These are phyloP conservation scores for Typhlomys cinereus DNA, from an alignment of 2,113 vertebrate genomes.

Conservation along the genomic window DNA sequence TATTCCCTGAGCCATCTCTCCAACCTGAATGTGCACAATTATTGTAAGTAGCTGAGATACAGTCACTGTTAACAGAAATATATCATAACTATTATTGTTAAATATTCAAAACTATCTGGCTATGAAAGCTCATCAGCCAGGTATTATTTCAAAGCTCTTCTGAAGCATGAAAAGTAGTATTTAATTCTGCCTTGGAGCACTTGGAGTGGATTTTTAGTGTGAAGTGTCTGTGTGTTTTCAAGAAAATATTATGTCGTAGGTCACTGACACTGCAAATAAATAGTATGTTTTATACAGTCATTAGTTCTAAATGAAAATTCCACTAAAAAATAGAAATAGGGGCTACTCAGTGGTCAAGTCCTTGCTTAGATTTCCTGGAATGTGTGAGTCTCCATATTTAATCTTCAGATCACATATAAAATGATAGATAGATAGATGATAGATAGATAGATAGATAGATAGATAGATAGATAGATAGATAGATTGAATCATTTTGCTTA, in stretches of 20 bases:
- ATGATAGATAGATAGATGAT: no score
- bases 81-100: slow-evolving; percentile 37
- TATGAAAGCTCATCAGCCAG: background rate
- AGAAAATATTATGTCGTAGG: background rate
- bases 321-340: background rate
- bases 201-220: background rate
- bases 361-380: background rate
- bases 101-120: background rate
- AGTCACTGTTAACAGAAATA: background rate
- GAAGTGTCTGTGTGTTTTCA: background rate
- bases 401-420: background rate
- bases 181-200: background rate
- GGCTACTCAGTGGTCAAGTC: background rate
- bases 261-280: background rate
- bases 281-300: background rate
- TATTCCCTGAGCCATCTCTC: no score
- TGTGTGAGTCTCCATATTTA: background rate
- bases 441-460: no score
- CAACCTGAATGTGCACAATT: no score
- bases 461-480: no score
- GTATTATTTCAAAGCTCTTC: slow-evolving; percentile 34
- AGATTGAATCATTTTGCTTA: background rate
- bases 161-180: slow-evolving; percentile 3
- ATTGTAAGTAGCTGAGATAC: background rate
- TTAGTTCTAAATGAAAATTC: slow-evolving; percentile 8